phyloP scores from a whole-genome alignment of 2,888 invertebrate species.

The Rotaria magnacalcarata region DNA sequence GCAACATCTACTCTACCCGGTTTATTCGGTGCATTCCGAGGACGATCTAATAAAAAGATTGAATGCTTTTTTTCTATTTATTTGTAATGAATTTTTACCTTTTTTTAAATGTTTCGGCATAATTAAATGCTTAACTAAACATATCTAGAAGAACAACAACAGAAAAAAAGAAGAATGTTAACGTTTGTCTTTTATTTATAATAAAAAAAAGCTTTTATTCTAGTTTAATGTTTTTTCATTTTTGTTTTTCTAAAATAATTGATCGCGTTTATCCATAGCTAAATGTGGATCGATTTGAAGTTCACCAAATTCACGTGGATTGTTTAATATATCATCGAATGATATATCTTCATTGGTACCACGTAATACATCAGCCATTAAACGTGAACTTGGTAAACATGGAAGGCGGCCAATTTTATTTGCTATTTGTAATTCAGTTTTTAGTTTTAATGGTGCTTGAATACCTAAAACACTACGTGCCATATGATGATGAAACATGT shows the following conservation, averaged over 20 bases:
- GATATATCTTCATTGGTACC: conserved; percentile 32
- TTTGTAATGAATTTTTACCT: neutral
- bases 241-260: neutral
- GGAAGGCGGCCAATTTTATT: conserved; percentile 14
- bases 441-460: conserved; percentile 25
- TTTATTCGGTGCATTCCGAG: neutral
- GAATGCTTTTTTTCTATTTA: no score
- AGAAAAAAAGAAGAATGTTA: neutral
- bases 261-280: conserved; percentile 26
- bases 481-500: neutral
- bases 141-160: conserved; percentile 7
- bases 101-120: conserved; percentile 20
- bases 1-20: neutral
- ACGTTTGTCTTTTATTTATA: neutral
- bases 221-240: neutral
- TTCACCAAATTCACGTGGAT: conserved; percentile 32
- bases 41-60: neutral
- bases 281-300: conserved; percentile 31
- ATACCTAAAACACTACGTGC: conserved; percentile 35
- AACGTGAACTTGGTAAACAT: conserved; percentile 22
- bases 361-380: conserved; percentile 27
- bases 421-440: conserved; percentile 8
- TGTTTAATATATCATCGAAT: conserved; percentile 25
- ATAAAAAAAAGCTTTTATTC: neutral
- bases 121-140: neutral